Percentiles rank a stretch among this genome's conserved stretches.
Evolutionary conservation across 2,888 invertebrate genomes (phyloP).

Genomic region (Cotesia congregata): DNA sequence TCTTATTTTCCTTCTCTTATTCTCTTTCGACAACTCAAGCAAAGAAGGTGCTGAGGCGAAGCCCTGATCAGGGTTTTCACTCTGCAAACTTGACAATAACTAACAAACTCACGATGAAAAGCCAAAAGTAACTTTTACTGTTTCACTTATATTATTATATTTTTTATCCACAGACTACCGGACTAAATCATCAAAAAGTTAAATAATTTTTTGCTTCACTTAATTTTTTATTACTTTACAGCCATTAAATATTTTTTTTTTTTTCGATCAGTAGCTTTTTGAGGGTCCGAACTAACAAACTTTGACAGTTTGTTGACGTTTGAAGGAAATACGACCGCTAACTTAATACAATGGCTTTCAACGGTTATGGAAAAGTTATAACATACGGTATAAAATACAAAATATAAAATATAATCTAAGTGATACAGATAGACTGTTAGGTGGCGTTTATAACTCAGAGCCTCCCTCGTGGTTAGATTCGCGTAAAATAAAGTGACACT

Average conservation of each 20-base stretch:
- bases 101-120: constrained; percentile 21
- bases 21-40: constrained; percentile 27
- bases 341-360: constrained; percentile 51
- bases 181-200: constrained; percentile 20
- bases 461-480: neutral
- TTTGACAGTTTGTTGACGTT: constrained; percentile 26
- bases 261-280: constrained; percentile 2
- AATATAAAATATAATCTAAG: constrained; percentile 15
- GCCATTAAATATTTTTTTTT: neutral
- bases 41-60: constrained; percentile 35
- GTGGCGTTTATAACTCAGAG: constrained; percentile 23
- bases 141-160: constrained; percentile 10
- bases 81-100: constrained; percentile 34
- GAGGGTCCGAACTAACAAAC: constrained; percentile 7
- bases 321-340: constrained; percentile 30
- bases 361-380: constrained; percentile 57
- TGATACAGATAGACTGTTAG: constrained; percentile 39
- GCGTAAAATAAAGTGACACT: constrained; percentile 52
- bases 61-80: constrained; percentile 39
- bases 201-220: constrained; percentile 35
- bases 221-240: constrained; percentile 1
- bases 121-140: constrained; percentile 29
- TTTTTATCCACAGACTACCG: neutral
- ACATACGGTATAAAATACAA: too few relatives aligned
- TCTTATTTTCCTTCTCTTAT: neutral